Conservation (phyloP, 2,113 vertebrate genomes). For the Mastomys natalensis region DNA sequence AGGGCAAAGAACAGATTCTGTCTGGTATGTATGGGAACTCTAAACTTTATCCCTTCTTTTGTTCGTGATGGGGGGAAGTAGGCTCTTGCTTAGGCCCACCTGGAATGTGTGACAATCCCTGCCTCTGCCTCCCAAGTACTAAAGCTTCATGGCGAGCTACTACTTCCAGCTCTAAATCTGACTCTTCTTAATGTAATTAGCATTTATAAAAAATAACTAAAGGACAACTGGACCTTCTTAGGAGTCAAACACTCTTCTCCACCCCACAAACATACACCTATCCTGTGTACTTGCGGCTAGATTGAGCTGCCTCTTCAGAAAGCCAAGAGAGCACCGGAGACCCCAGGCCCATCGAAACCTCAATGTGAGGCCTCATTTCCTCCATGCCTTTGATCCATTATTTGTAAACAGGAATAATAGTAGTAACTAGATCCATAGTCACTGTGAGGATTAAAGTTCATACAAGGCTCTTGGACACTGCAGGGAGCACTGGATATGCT, state of each 20-base stretch:
- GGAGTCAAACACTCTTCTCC: not conserved
- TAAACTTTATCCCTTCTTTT: not conserved
- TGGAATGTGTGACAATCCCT: not conserved
- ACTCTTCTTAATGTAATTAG: conserved; percentile 8
- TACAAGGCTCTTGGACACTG: not conserved
- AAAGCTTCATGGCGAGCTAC: not conserved
- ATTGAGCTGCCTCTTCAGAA: not conserved
- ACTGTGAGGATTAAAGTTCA: conserved; percentile 2
- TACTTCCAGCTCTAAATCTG: not conserved
- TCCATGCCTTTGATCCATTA: not conserved
- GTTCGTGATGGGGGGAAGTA: not conserved
- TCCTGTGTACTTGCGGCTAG: not conserved
- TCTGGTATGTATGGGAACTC: not conserved
- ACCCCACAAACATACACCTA: not conserved
- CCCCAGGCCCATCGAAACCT: not conserved
- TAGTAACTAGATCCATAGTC: not conserved
- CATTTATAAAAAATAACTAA: not conserved
- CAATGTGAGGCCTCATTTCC: not conserved
- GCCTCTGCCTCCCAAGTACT: not conserved
- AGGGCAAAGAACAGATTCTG: not conserved
- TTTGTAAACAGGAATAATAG: not conserved
- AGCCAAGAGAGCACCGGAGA: not conserved
- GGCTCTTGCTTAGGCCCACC: not conserved
- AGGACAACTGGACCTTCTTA: not conserved
- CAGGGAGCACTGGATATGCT: not conserved